Percentiles rank a stretch among this genome's conserved stretches.
phyloP scores from a whole-genome alignment of 2,888 invertebrate genomes.

The Scaeva pyrastri region DNA sequence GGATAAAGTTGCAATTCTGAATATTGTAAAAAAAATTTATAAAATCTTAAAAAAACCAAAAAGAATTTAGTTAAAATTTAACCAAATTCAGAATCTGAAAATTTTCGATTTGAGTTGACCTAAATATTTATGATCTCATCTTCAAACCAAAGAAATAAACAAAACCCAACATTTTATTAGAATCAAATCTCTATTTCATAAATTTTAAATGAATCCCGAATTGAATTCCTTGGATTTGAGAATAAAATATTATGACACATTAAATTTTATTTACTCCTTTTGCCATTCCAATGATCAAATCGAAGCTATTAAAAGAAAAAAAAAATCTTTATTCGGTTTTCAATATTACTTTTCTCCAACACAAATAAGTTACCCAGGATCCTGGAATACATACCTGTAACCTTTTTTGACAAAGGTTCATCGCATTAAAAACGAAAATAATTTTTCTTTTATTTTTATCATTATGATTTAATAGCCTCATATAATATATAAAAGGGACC shows the following conservation, averaged over 20 bases:
- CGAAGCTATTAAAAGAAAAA: neutral
- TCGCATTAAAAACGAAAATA: slow-evolving; percentile 56
- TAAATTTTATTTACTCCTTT: slow-evolving; percentile 31
- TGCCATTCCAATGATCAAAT: neutral
- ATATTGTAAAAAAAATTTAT: too few species aligned
- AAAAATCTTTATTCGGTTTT: neutral
- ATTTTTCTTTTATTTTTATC: slow-evolving; percentile 54
- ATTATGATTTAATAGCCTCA: slow-evolving; percentile 69
- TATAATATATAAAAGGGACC: slow-evolving; percentile 62
- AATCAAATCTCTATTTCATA: neutral
- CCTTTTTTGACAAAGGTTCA: slow-evolving; percentile 45
- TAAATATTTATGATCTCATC: too few species aligned
- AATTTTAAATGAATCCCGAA: slow-evolving; percentile 8
- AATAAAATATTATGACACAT: slow-evolving; percentile 32
- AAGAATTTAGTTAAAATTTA: too few species aligned
- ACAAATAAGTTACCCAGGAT: too few species aligned
- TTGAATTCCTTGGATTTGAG: neutral
- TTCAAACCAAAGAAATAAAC: too few species aligned
- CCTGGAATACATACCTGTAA: neutral
- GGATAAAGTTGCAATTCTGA: too few species aligned
- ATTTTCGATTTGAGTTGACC: too few species aligned
- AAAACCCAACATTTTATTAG: too few species aligned
- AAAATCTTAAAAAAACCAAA: too few species aligned
- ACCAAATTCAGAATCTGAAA: too few species aligned
- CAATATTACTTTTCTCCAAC: too few species aligned